Base-by-base conservation (phyloP, 2,888 invertebrate species). In the Synanthedon formicaeformis region DNA sequence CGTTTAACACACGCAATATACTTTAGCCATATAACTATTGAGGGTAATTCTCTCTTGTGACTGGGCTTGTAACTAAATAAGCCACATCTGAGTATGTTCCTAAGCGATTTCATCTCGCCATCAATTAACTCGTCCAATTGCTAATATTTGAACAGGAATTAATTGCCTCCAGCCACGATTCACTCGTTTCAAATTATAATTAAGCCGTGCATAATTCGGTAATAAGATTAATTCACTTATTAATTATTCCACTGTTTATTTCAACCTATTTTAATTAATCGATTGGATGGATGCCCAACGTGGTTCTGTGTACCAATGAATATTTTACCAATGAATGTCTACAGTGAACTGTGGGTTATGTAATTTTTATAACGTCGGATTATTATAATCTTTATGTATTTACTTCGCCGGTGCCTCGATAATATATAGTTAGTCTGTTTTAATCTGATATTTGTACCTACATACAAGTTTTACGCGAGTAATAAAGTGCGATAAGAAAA, bases 71-170 rank as follows among this genome's bases (percentile, higher is more conserved):
- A 34, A 34, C 10, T 34, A 34, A 34, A 34, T 45, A 45, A 45
- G 45, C 45, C 45, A 45, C 45, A 45, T 45, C 45, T 45, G 14
- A 34, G 34, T 34, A 34, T 10, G 45, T 13, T 45, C 6, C n/a
- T 45, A 34, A 34, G 34, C 45, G n/a, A 45, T 45, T 14, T 45
- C 45, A 45, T 14, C 45, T 13, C 58, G 58, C 60, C 57, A 66
- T 65, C 74, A 64, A 78, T 79, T 75, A 76, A 73, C 69, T 73
- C 65, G 58, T 56, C 67, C 79, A 77, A 81, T 81, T 80, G 78
- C 73, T 63, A 68, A 65, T 77, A 74, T 81, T 82, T 81, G 74
- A 61, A 71, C 73, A 66, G 67, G 68, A 62, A 59, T 72, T 81
- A 80, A 80, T 80, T 78, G 78, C 77, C 71, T 75, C 65, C 61